Evolutionary conservation across 2,888 invertebrate species (phyloP).

Genomic region (Drosophila eohydei): DNA sequence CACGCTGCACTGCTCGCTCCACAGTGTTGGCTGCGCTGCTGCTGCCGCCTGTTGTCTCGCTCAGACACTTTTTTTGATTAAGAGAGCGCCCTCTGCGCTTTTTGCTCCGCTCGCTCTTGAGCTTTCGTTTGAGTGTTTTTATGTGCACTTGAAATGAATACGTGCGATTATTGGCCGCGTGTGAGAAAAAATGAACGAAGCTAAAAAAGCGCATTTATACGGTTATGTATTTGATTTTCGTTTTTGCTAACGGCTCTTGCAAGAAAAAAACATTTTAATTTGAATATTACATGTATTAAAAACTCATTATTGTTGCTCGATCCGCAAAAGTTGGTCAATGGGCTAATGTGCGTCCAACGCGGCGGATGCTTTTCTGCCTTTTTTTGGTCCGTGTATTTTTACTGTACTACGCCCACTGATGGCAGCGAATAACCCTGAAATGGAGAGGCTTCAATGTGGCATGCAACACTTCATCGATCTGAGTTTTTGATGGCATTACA

Average conservation of each 20-base stretch:
- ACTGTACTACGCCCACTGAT: slow-evolving; percentile 34
- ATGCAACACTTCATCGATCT: background rate
- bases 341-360: slow-evolving; percentile 64
- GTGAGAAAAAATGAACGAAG: slow-evolving; percentile 5
- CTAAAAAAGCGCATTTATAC: slow-evolving; percentile 43
- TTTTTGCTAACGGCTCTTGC: slow-evolving; percentile 54
- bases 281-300: slow-evolving; percentile 79
- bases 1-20: slow-evolving; percentile 53
- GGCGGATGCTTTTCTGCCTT: slow-evolving; percentile 45
- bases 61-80: slow-evolving; percentile 44
- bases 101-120: slow-evolving; percentile 63
- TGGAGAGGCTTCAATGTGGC: background rate
- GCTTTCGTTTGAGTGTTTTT: slow-evolving; percentile 71
- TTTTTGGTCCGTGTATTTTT: background rate
- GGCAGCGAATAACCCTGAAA: slow-evolving; percentile 31
- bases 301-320: slow-evolving; percentile 68
- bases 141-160: slow-evolving; percentile 75
- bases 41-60: slow-evolving; percentile 32
- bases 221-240: slow-evolving; percentile 58
- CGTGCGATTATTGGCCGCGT: slow-evolving; percentile 63
- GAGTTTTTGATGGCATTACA: background rate
- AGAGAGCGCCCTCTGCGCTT: slow-evolving; percentile 59
- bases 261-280: slow-evolving; percentile 59
- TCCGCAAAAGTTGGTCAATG: slow-evolving; percentile 72
- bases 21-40: slow-evolving; percentile 4